These are phyloP conservation scores for Halesus radiatus DNA, from an alignment of 1,140 invertebrate species.

Conservation along the genomic window DNA sequence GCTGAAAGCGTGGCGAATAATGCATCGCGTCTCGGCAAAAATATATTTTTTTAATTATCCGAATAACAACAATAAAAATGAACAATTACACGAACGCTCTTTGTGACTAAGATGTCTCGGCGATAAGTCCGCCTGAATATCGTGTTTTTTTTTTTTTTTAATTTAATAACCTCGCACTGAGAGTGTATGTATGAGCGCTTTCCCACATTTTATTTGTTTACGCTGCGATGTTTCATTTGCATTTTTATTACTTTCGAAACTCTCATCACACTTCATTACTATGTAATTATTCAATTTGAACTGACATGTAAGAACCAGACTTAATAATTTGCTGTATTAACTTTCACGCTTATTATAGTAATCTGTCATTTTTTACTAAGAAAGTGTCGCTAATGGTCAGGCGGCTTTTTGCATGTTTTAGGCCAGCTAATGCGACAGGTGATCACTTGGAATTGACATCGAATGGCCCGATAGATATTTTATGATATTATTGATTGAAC, in stretches of 20 bases:
- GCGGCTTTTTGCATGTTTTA: too few species aligned
- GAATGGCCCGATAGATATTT: not conserved
- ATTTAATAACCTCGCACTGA: not conserved
- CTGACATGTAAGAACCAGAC: too few species aligned
- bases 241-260: slow-evolving; percentile 26
- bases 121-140: not conserved
- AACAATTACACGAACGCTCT: not conserved
- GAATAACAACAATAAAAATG: not conserved
- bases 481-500: too few species aligned
- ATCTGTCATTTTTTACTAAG: too few species aligned
- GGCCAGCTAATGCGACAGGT: not conserved
- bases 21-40: too few species aligned
- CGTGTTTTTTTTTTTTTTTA: too few species aligned
- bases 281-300: not conserved
- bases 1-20: not conserved
- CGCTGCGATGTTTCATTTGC: slow-evolving; percentile 1
- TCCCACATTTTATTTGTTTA: slow-evolving; percentile 18
- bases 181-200: not conserved
- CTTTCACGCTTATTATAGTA: too few species aligned
- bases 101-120: not conserved
- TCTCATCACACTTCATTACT: slow-evolving; percentile 25
- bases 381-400: too few species aligned
- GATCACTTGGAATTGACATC: not conserved
- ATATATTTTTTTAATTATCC: not conserved
- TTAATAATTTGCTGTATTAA: too few species aligned